Percentiles rank a stretch among this genome's conserved stretches.
These are phyloP conservation scores for Distichodus sexfasciatus DNA, from an alignment of 2,797 vertebrate genomes.

Conservation along the genomic window DNA sequence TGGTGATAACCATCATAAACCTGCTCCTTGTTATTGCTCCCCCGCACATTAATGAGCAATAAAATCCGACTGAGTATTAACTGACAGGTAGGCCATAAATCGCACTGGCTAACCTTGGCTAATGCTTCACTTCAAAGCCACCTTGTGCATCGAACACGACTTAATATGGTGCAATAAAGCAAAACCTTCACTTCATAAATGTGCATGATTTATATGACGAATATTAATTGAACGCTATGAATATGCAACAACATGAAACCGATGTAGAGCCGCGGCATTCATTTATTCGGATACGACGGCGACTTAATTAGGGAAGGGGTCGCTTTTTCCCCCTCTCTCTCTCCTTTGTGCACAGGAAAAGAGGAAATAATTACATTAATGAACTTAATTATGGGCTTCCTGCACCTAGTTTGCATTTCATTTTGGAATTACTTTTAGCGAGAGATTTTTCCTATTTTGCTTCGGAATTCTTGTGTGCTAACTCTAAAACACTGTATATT, in stretches of 20 bases:
- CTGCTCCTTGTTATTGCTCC: conserved; percentile 41
- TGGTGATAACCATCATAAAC: conserved; percentile 39
- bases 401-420: conserved; percentile 53
- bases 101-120: conserved; percentile 52
- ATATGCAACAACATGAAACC: conserved; percentile 69
- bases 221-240: conserved; percentile 63
- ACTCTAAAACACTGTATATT: too few species aligned
- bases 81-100: conserved; percentile 68
- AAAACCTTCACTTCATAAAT: conserved; percentile 72
- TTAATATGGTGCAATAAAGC: conserved; percentile 72
- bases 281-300: conserved; percentile 60
- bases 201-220: conserved; percentile 67
- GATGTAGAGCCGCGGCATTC: conserved; percentile 51
- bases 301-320: conserved; percentile 67
- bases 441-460: not conserved
- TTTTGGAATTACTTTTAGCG: conserved; percentile 16
- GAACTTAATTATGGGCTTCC: conserved; percentile 61
- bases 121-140: conserved; percentile 58
- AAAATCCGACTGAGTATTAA: conserved; percentile 49
- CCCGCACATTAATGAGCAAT: conserved; percentile 52
- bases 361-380: conserved; percentile 67
- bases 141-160: conserved; percentile 70
- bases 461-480: not conserved
- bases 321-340: conserved; percentile 52
- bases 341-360: conserved; percentile 61